Conservation (phyloP, 2,113 vertebrate species). For the Seriola quinqueradiata region DNA sequence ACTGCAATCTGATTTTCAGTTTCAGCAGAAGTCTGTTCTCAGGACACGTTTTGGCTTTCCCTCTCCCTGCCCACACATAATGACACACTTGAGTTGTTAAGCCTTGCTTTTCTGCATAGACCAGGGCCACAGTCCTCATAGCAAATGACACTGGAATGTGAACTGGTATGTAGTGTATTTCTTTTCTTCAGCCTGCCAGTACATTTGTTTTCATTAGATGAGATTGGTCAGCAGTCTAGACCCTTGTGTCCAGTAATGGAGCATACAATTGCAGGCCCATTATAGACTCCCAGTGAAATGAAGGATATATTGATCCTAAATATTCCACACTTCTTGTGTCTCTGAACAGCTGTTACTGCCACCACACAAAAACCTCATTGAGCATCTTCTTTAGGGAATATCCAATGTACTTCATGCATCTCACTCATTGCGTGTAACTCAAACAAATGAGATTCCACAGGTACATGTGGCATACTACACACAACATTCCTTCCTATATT, state of each 20-base stretch:
- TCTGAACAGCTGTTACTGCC: slow-evolving; percentile 65
- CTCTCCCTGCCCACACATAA: slow-evolving; percentile 64
- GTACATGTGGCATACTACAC: neutral
- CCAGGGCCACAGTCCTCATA: slow-evolving; percentile 35
- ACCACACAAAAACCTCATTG: slow-evolving; percentile 41
- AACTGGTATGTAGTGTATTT: slow-evolving; percentile 65
- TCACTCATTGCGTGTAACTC: neutral
- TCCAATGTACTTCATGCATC: slow-evolving; percentile 32
- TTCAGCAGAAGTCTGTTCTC: slow-evolving; percentile 41
- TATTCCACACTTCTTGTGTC: slow-evolving; percentile 62
- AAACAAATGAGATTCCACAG: slow-evolving; percentile 11
- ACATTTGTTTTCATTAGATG: slow-evolving; percentile 84
- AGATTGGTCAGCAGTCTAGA: slow-evolving; percentile 79
- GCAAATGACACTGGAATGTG: slow-evolving; percentile 59
- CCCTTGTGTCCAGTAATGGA: slow-evolving; percentile 79
- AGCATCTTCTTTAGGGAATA: slow-evolving; percentile 53
- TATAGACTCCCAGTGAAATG: slow-evolving; percentile 79
- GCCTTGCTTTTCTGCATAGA: slow-evolving; percentile 65
- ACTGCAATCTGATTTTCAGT: slow-evolving; percentile 36
- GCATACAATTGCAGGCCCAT: slow-evolving; percentile 69
- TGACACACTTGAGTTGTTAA: slow-evolving; percentile 73
- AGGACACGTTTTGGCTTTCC: slow-evolving; percentile 52
- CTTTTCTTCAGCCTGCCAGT: slow-evolving; percentile 70
- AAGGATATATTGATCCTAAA: slow-evolving; percentile 83
- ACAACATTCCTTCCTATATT: slow-evolving; percentile 26